These are phyloP conservation scores for Mythimna vitellina DNA, from an alignment of 2,888 invertebrate species.

Conservation along the genomic window DNA sequence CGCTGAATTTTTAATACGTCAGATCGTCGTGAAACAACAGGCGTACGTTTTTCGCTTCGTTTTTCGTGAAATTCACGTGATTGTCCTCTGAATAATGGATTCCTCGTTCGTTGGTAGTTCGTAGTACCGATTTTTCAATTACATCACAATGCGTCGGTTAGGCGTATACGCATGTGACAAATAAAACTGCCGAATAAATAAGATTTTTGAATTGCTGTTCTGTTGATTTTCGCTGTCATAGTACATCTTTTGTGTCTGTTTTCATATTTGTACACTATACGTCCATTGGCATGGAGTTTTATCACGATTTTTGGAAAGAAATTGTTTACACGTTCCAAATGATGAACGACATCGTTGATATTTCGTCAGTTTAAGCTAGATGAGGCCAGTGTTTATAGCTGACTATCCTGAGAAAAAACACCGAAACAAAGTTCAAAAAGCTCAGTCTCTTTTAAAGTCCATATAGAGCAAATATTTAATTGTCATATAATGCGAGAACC, in stretches of 20 bases:
- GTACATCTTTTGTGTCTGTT: constrained; percentile 42
- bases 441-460: too few species aligned
- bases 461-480: too few species aligned
- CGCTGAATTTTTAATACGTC: constrained; percentile 84
- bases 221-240: constrained; percentile 39
- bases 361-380: too few species aligned
- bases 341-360: too few species aligned
- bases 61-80: constrained; percentile 87
- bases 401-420: too few species aligned
- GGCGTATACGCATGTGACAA: constrained; percentile 61
- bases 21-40: constrained; percentile 86
- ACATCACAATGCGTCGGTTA: constrained; percentile 81
- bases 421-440: too few species aligned
- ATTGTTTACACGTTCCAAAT: too few species aligned
- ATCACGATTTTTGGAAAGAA: too few species aligned
- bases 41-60: constrained; percentile 84
- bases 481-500: too few species aligned
- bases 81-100: constrained; percentile 88
- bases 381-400: too few species aligned
- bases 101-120: constrained; percentile 77
- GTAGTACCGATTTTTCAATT: constrained; percentile 87
- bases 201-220: constrained; percentile 44
- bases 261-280: constrained; percentile 20
- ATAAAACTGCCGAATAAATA: constrained; percentile 55
- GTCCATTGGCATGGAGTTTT: background rate